Percentiles rank a stretch among this genome's conserved stretches.
These are phyloP conservation scores for Bothrops jararaca DNA, from an alignment of 2,113 vertebrate genomes.

Conservation along the genomic window DNA sequence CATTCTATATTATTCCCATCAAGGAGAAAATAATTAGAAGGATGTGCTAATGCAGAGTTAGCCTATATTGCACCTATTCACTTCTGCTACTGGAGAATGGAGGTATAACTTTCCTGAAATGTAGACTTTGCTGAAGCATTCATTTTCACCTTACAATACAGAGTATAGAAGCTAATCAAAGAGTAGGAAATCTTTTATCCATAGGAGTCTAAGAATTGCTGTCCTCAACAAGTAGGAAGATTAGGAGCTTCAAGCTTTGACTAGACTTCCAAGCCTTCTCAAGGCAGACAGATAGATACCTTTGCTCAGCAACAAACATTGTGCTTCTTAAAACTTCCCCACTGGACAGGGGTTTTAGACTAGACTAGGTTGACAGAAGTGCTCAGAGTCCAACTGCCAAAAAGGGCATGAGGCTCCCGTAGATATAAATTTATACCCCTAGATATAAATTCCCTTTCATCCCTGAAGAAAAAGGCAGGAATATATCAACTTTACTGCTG, in stretches of 20 bases:
- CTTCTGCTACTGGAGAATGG: background rate
- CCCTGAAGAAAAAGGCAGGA: background rate
- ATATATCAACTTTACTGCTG: background rate
- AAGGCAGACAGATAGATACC: background rate
- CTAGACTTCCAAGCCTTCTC: background rate
- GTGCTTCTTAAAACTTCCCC: background rate
- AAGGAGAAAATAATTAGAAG: background rate
- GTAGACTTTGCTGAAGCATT: background rate
- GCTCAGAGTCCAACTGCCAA: background rate
- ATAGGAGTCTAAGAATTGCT: background rate
- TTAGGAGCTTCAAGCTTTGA: background rate
- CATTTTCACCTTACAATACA: background rate
- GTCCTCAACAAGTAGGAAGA: background rate
- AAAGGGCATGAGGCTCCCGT: no score
- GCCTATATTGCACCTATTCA: background rate
- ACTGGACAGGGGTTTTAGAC: background rate
- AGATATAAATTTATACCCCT: background rate
- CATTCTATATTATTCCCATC: background rate
- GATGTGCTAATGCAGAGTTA: background rate
- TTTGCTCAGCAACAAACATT: background rate
- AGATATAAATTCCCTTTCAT: background rate
- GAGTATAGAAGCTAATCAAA: background rate
- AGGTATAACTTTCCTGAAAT: background rate
- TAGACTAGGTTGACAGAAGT: background rate
- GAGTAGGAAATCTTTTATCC: background rate